phyloP scores from a whole-genome alignment of 1,140 invertebrate genomes.

The Pygmarrhopalites habei region DNA sequence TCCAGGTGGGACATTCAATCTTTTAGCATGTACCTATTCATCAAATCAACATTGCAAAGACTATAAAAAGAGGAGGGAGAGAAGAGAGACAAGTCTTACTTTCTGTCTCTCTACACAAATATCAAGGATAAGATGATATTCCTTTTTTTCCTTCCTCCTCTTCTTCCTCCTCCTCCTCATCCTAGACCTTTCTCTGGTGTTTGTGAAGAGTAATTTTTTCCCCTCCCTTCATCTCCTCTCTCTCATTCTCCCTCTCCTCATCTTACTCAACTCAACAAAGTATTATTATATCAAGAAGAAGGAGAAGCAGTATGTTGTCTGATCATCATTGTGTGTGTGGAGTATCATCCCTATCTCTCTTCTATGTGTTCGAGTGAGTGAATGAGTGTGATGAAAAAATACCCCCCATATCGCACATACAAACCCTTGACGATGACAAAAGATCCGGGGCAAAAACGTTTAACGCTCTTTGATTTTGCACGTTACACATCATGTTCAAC shows the following conservation, averaged over 20 bases:
- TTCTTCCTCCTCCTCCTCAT: too few relatives aligned
- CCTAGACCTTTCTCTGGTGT: too few relatives aligned
- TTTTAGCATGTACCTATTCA: too few relatives aligned
- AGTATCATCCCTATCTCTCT: not conserved
- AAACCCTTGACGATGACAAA: constrained; percentile 23
- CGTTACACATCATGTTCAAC: constrained; percentile 19
- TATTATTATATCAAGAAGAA: too few relatives aligned
- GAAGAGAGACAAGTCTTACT: not conserved
- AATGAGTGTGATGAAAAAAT: not conserved
- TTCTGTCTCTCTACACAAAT: not conserved
- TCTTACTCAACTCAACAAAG: too few relatives aligned
- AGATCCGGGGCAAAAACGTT: constrained; percentile 26
- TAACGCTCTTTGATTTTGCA: constrained; percentile 31
- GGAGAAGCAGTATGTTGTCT: too few relatives aligned
- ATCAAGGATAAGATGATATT: constrained; percentile 5
- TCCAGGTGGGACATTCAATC: constrained; percentile 13
- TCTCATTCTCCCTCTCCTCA: too few relatives aligned
- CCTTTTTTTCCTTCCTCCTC: not conserved
- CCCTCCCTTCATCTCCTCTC: too few relatives aligned
- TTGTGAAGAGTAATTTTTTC: too few relatives aligned
- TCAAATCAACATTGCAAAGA: too few relatives aligned
- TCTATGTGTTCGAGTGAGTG: constrained; percentile 1
- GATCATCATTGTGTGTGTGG: not conserved
- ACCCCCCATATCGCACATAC: constrained; percentile 27
- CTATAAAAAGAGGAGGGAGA: too few relatives aligned